phyloP scores from a whole-genome alignment of 2,888 invertebrate species.

The Omphaloscelis lunosa region DNA sequence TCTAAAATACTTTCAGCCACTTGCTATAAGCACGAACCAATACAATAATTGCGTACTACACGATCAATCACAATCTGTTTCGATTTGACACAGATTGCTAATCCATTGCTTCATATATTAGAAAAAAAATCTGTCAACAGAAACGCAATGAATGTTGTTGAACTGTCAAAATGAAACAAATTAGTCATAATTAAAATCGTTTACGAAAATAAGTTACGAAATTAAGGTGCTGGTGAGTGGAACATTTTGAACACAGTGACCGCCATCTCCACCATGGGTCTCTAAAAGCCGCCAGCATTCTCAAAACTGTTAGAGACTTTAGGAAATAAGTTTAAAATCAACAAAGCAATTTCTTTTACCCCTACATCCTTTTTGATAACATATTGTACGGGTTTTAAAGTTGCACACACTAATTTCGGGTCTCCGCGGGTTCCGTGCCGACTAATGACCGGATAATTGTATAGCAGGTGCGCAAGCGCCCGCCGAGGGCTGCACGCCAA shows the following conservation, averaged over 20 bases:
- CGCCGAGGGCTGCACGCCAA: constrained; percentile 80
- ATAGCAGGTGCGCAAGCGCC: constrained; percentile 82
- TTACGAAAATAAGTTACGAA: too few relatives aligned
- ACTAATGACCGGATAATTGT: constrained; percentile 86
- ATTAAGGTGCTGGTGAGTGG: too few relatives aligned
- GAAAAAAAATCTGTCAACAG: too few relatives aligned
- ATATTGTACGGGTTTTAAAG: constrained; percentile 63
- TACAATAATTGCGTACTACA: too few relatives aligned
- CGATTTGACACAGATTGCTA: too few relatives aligned
- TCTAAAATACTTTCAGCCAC: constrained; percentile 4
- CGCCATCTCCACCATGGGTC: neutral
- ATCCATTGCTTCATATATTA: too few relatives aligned
- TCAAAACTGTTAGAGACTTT: neutral
- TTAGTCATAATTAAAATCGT: too few relatives aligned
- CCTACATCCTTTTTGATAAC: constrained; percentile 46
- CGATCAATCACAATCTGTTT: too few relatives aligned
- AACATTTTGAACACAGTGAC: constrained; percentile 2
- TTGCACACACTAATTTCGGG: constrained; percentile 78
- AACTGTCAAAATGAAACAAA: too few relatives aligned
- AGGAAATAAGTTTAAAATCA: neutral
- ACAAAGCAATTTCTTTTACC: constrained; percentile 17
- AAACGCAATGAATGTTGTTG: too few relatives aligned
- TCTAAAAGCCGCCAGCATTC: neutral
- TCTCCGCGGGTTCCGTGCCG: constrained; percentile 79
- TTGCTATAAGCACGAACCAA: neutral